A percentile compares a stretch with the other conserved stretches of the same genome.
phyloP scores from a whole-genome alignment of 2,888 invertebrate species.

The Scaptomyza parva region DNA sequence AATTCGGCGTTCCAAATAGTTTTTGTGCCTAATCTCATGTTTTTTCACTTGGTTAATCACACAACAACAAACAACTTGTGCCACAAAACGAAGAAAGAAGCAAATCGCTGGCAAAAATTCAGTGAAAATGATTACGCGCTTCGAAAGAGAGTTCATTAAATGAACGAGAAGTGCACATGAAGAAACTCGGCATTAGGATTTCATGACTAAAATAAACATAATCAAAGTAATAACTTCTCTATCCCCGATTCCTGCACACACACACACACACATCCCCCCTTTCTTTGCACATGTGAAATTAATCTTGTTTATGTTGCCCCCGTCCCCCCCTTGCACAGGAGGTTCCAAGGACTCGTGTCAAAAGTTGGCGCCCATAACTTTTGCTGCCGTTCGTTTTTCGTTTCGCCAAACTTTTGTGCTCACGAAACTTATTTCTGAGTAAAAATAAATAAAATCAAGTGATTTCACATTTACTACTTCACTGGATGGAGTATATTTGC shows the following conservation, averaged over 20 bases:
- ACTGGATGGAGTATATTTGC: slow-evolving; percentile 12
- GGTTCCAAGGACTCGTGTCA: slow-evolving; percentile 53
- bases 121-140: slow-evolving; percentile 69
- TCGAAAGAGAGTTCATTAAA: slow-evolving; percentile 65
- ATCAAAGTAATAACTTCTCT: slow-evolving; percentile 80
- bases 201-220: slow-evolving; percentile 78
- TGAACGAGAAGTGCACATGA: slow-evolving; percentile 72
- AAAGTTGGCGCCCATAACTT: slow-evolving; percentile 69
- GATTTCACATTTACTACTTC: slow-evolving; percentile 54
- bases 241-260: no score
- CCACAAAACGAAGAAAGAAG: slow-evolving; percentile 5
- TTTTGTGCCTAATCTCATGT: slow-evolving; percentile 67
- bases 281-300: slow-evolving; percentile 74
- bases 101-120: slow-evolving; percentile 50
- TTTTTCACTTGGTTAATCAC: slow-evolving; percentile 78
- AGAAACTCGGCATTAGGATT: slow-evolving; percentile 67
- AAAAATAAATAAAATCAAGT: slow-evolving; percentile 75
- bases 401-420: slow-evolving; percentile 45
- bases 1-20: slow-evolving; percentile 54
- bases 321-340: not conserved
- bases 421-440: slow-evolving; percentile 45
- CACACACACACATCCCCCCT: slow-evolving; percentile 5
- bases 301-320: slow-evolving; percentile 79
- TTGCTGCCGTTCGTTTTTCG: slow-evolving; percentile 46
- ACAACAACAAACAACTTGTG: slow-evolving; percentile 39